phyloP scores from a whole-genome alignment of 2,797 vertebrate species.

The Lateolabrax maculatus region DNA sequence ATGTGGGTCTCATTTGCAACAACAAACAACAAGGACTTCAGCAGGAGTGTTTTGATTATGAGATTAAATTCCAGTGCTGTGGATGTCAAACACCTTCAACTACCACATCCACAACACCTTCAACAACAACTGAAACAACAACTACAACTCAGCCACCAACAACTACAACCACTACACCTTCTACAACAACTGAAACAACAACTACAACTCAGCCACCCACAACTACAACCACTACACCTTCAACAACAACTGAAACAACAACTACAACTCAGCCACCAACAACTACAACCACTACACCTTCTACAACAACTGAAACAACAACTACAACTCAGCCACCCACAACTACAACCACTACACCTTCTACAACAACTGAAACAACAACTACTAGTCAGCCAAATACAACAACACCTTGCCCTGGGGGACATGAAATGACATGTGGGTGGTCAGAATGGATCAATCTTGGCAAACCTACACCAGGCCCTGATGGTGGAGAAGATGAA shows the following conservation, averaged over 20 bases:
- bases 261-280: neutral
- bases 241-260: neutral
- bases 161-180: neutral
- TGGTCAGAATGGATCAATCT: constrained; percentile 55
- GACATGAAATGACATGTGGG: constrained; percentile 18
- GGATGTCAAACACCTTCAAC: too few species aligned
- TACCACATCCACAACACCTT: neutral
- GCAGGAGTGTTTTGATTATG: too few species aligned
- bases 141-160: neutral
- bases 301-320: neutral
- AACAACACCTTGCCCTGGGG: neutral
- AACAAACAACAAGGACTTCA: too few species aligned
- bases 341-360: neutral
- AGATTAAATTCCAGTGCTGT: too few species aligned
- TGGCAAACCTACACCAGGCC: constrained; percentile 38
- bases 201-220: neutral
- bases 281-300: constrained; percentile 1
- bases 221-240: neutral
- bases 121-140: neutral
- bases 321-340: neutral
- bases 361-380: neutral
- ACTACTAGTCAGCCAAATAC: neutral
- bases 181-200: neutral
- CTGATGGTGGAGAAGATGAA: constrained; percentile 54
- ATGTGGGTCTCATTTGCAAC: too few species aligned